phyloP scores from a whole-genome alignment of 2,797 vertebrate genomes.

The Pseudocheirus occidentalis region DNA sequence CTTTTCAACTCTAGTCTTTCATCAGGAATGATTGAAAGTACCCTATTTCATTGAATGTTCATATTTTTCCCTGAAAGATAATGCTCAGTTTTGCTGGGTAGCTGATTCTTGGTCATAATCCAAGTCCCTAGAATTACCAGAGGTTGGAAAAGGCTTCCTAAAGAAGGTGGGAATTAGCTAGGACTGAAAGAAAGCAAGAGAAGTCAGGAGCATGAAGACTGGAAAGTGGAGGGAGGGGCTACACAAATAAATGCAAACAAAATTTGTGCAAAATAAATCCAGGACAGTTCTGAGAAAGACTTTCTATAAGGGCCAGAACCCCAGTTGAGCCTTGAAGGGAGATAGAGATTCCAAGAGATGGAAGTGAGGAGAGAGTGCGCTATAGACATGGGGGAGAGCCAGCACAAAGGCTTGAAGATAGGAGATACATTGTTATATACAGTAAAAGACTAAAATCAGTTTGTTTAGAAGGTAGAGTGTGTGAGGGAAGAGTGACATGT shows the following conservation, averaged over 20 bases:
- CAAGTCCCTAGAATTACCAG: no score
- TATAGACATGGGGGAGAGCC: background rate
- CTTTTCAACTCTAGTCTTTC: no score
- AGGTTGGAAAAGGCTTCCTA: background rate
- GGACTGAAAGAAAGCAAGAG: background rate
- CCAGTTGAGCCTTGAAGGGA: background rate
- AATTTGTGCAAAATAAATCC: background rate
- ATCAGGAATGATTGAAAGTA: no score
- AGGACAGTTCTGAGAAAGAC: background rate
- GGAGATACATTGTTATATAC: background rate
- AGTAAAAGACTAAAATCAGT: background rate
- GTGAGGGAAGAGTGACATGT: background rate
- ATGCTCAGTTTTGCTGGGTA: no score
- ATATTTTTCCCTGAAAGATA: no score
- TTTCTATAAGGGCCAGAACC: background rate
- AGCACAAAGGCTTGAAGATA: background rate
- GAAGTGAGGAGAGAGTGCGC: background rate
- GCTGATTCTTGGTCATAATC: no score
- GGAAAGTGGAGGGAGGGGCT: background rate
- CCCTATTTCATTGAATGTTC: no score
- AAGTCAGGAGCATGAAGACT: background rate
- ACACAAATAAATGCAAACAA: background rate
- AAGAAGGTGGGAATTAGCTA: background rate
- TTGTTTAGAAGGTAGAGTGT: background rate
- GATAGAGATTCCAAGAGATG: background rate